A percentile compares a stretch with the other conserved stretches of the same genome.
Evolutionary conservation across 1,140 invertebrate genomes (phyloP).

Genomic region (Oryzaephilus surinamensis): DNA sequence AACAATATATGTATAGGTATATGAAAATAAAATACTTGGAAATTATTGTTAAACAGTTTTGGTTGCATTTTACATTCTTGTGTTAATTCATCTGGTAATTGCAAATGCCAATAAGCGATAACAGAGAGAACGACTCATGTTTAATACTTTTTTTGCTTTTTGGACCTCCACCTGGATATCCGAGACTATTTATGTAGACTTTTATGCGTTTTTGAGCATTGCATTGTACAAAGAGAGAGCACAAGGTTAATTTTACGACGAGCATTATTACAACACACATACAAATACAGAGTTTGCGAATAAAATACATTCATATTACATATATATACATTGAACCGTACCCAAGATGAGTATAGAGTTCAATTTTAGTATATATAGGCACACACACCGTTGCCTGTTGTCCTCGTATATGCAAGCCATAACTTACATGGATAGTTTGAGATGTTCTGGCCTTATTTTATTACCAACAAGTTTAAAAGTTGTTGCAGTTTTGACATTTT

Average conservation of each 20-base stretch:
- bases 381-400: background rate
- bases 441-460: conserved; percentile 22
- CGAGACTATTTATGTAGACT: conserved; percentile 28
- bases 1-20: too few relatives aligned
- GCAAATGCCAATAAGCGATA: conserved; percentile 19
- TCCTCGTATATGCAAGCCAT: conserved; percentile 12
- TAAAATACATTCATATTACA: too few relatives aligned
- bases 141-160: too few relatives aligned
- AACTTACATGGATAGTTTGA: conserved; percentile 26
- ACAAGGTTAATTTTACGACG: conserved; percentile 30
- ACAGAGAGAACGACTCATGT: too few relatives aligned
- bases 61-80: too few relatives aligned
- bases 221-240: conserved; percentile 20
- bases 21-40: too few relatives aligned
- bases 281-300: conserved; percentile 10
- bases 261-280: conserved; percentile 22
- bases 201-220: conserved; percentile 26
- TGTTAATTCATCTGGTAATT: too few relatives aligned
- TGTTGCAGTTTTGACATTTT: conserved; percentile 16
- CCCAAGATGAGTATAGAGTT: too few relatives aligned
- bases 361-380: too few relatives aligned
- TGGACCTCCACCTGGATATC: conserved; percentile 27
- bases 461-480: conserved; percentile 11
- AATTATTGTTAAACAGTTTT: too few relatives aligned
- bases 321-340: too few relatives aligned